Evolutionary conservation across 2,797 vertebrate species (phyloP), one percentile per base, ranked within the genome.

Genomic region (Pseudotriccus pelzelni): DNA sequence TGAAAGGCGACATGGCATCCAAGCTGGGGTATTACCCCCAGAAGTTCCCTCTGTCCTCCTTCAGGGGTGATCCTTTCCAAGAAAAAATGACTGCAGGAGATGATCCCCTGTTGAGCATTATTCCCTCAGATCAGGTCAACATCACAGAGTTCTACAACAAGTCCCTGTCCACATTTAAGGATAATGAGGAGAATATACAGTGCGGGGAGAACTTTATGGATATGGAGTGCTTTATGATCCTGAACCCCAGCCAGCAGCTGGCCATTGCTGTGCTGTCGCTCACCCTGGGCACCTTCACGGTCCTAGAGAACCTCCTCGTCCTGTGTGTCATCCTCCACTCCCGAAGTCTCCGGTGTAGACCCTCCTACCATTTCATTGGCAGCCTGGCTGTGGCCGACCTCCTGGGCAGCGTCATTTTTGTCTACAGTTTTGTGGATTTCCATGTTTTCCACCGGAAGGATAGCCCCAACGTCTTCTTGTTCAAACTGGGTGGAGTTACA

Each of bases 191-290:
- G 58, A 99, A 96, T 70, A 98, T 99, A 94, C 99, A 99, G 81
- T 99, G 99, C 32, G 99, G 99, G 52, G 99, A 99, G 98, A 99
- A 99, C 98, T 99, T 99, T 90, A 99, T 99, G 99, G 99, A 99
- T 98, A 99, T 99, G 99, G 99, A 99, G 95, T 99, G 99, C 92
- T 99, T 99, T 97, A 99, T 99, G 99, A 99, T 99, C 94, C 98
- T 99, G 97, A 99, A 99, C 43, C 99, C 99, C 69, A 99, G 99
- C 96, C 99, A 99, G 98, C 99, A 99, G 98, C 97, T 99, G 96
- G 99, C 99, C 39, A 98, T 99, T 3, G 99, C 99, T 0, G 98
- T 99, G 78, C 97, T 99, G 96, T 99, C 99, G 0, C 98, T 99
- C 94, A 99, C 99, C 2, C 96, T 99, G 97, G 99, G 99, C 66